These are phyloP conservation scores for Epinephelus awoara DNA, from an alignment of 2,797 vertebrate genomes.

Conservation along the genomic window DNA sequence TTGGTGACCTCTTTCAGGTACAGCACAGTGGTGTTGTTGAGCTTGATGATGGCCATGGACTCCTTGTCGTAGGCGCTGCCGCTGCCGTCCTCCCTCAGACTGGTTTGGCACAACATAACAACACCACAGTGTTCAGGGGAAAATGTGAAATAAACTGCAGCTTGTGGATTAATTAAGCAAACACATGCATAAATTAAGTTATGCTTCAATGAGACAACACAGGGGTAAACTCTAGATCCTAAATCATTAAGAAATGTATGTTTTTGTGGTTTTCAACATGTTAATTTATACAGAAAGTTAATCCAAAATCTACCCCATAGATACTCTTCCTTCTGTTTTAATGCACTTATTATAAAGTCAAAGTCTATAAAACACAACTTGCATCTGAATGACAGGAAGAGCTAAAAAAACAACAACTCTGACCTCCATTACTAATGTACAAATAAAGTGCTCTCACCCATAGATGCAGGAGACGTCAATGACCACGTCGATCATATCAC, in stretches of 20 bases:
- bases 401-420: constrained; percentile 1
- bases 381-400: not conserved
- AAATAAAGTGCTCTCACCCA: constrained; percentile 87
- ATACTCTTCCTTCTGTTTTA: not conserved
- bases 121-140: not conserved
- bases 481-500: constrained; percentile 99
- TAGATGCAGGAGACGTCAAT: constrained; percentile 99
- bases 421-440: not conserved
- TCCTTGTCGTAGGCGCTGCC: constrained; percentile 99
- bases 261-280: constrained; percentile 14
- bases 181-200: constrained; percentile 41
- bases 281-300: constrained; percentile 36
- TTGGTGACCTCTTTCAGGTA: constrained; percentile 99
- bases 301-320: constrained; percentile 20
- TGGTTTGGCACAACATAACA: constrained; percentile 64
- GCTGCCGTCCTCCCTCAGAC: constrained; percentile 97
- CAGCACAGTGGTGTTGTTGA: constrained; percentile 99
- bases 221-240: constrained; percentile 20
- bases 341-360: not conserved
- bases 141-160: constrained; percentile 28
- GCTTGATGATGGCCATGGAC: constrained; percentile 99
- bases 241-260: constrained; percentile 22
- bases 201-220: constrained; percentile 38
- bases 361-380: not conserved
- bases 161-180: constrained; percentile 50